Evolutionary conservation across 2,888 invertebrate species (phyloP), one percentile per base, ranked within the genome.

Genomic region (Bellardia bayeri): DNA sequence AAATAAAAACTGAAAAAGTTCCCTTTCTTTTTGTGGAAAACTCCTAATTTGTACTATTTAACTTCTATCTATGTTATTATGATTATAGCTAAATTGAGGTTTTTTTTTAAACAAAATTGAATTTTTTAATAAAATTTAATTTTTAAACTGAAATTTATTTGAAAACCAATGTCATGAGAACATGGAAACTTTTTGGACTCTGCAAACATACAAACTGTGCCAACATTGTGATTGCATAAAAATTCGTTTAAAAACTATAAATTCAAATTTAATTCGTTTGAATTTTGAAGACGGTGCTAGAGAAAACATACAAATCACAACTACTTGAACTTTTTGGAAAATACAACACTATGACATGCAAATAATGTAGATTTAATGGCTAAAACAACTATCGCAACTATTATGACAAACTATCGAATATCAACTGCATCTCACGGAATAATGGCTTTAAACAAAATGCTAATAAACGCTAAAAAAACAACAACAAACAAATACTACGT

Each of bases 101-200:
- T 56, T 6, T 5, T 51, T 33, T 82, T 64, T 40, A 63, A 84
- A 33, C n/a, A 37, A 74, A 79, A 72, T 84, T 82, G n/a, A 82
- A 82, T 68, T 82, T 68, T 80, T 74, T 45, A 64, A 75, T 14
- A 75, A 87, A 87, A 89, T 90, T 90, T 90, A 90, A 90, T 90
- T 90, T 90, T 89, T 87, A 87, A 89, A 90, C 90, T 90, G 90
- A 90, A 90, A 90, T 90, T 89, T 90, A 89, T 76, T 76, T 11
- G 58, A 76, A 76, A 78, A 83, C 64, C 72, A 85, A 80, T 64
- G 23, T 14, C 84, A 75, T 69, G 13, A 45, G 64, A 68, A 63
- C 40, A 58, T 81, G 83, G 61, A 76, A 78, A 51, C 16, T 54
- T 74, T 87, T 78, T 61, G 83, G 37, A 79, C 14, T 16, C 9